Conservation (phyloP, 2,797 vertebrate genomes). For the Dipus sagitta region DNA sequence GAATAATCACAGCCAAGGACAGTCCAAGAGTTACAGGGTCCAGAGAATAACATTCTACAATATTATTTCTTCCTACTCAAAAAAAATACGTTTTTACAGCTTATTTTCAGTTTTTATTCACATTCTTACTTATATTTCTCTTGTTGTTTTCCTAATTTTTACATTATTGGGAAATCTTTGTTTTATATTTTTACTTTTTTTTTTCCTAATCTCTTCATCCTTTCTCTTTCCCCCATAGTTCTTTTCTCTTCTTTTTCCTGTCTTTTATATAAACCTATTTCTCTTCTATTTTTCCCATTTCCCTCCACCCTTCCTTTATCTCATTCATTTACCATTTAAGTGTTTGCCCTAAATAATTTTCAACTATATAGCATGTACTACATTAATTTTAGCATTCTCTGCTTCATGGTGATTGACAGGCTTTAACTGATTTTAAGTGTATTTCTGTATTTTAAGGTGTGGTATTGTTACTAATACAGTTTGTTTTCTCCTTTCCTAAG, state of each 20-base stretch:
- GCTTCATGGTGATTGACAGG: not conserved
- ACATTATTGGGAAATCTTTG: not conserved
- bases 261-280: not conserved
- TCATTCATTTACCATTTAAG: not conserved
- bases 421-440: not conserved
- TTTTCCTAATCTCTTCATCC: not conserved
- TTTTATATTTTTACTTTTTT: not conserved
- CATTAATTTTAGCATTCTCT: not conserved
- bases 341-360: not conserved
- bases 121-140: not conserved
- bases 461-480: not conserved
- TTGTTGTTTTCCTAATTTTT: no score
- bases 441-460: not conserved
- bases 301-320: not conserved
- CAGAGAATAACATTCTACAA: no score
- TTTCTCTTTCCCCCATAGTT: not conserved
- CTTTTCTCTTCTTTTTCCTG: not conserved
- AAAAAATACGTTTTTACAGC: no score
- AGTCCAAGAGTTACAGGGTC: no score
- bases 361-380: no score
- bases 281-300: not conserved
- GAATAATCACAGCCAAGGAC: no score
- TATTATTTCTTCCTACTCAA: no score
- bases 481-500: no score
- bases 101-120: not conserved